A percentile compares a stretch with the other conserved stretches of the same genome.
phyloP scores from a whole-genome alignment of 2,113 vertebrate genomes.

The Pelobates fuscus region DNA sequence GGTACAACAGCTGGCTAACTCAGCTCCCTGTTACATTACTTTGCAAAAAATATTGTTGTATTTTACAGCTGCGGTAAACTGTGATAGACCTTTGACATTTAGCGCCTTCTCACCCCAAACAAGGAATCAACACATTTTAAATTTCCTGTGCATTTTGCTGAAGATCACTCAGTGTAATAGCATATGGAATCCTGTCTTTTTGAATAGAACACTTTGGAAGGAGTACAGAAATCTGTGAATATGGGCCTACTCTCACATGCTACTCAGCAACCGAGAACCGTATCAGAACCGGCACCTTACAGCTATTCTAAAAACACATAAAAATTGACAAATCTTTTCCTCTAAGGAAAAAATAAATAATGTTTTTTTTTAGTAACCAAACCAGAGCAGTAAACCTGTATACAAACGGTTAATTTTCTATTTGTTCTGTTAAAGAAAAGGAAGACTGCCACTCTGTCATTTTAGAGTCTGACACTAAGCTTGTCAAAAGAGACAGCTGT shows the following conservation, averaged over 20 bases:
- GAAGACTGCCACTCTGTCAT: slow-evolving; percentile 76
- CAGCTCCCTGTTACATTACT: background rate
- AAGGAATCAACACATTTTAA: background rate
- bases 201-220: background rate
- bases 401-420: slow-evolving; percentile 69
- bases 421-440: slow-evolving; percentile 67
- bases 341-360: too few species aligned
- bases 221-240: background rate
- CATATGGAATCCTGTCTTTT: slow-evolving; percentile 23
- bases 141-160: background rate
- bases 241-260: slow-evolving; percentile 22
- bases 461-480: slow-evolving; percentile 74
- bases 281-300: background rate
- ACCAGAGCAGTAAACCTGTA: too few species aligned
- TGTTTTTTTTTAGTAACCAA: too few species aligned
- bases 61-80: slow-evolving; percentile 2
- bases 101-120: background rate
- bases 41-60: background rate
- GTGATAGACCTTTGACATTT: background rate
- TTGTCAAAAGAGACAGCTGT: slow-evolving; percentile 82
- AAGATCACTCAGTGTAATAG: background rate
- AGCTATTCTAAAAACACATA: too few species aligned
- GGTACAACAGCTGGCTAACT: background rate
- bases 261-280: slow-evolving; percentile 31
- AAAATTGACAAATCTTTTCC: too few species aligned